These are phyloP conservation scores for Strix uralensis DNA, from an alignment of 2,113 vertebrate species.

Conservation along the genomic window DNA sequence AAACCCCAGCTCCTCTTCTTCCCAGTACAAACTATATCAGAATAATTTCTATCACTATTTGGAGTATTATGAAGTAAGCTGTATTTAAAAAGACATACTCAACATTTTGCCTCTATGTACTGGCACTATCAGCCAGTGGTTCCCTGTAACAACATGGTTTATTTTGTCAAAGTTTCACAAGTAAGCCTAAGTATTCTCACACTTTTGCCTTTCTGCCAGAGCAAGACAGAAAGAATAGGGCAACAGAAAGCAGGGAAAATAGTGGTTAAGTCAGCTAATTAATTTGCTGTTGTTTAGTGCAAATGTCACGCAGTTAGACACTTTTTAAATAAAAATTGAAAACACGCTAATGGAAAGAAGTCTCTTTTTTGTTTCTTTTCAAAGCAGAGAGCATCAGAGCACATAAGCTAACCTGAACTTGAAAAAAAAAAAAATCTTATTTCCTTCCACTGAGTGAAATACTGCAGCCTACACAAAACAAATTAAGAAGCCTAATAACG, in stretches of 20 bases:
- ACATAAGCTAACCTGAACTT: background rate
- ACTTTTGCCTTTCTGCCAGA: background rate
- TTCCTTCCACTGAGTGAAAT: background rate
- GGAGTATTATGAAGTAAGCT: background rate
- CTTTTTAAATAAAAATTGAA: background rate
- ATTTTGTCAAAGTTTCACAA: background rate
- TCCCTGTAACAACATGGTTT: background rate
- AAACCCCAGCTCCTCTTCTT: background rate
- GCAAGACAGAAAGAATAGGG: background rate
- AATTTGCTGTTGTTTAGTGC: background rate
- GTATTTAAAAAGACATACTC: background rate
- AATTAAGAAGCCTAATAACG: background rate
- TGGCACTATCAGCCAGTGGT: background rate
- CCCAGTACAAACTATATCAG: background rate
- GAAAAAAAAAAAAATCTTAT: background rate
- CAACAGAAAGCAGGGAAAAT: background rate
- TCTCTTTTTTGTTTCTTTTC: background rate
- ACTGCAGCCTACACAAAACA: background rate
- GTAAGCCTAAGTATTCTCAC: background rate
- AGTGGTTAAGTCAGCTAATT: background rate
- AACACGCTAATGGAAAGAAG: rapidly evolving
- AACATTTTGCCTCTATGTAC: background rate
- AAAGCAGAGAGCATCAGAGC: background rate
- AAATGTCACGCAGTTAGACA: background rate
- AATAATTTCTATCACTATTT: background rate